These are phyloP conservation scores for Esox lucius DNA, from an alignment of 2,797 vertebrate species.

Conservation along the genomic window DNA sequence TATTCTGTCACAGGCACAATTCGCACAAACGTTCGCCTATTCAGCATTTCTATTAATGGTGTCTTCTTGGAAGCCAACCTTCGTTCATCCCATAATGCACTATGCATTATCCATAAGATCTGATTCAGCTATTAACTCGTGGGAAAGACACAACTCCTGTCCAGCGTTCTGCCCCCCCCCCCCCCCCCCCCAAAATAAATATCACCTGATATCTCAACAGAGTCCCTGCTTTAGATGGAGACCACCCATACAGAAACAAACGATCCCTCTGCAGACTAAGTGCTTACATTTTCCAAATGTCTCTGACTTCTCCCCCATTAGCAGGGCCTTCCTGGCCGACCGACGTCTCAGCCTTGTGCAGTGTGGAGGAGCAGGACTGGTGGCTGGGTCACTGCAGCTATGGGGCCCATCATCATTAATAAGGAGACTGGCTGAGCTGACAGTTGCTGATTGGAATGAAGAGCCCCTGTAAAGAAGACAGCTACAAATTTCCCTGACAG, in stretches of 20 bases:
- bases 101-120: neutral
- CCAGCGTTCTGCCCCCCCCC: too few relatives aligned
- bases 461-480: constrained; percentile 53
- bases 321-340: constrained; percentile 28
- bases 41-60: constrained; percentile 12
- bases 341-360: constrained; percentile 38
- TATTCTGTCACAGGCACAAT: constrained; percentile 16
- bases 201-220: neutral
- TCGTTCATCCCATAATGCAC: neutral
- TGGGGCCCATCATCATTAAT: constrained; percentile 65
- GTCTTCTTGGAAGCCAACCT: neutral
- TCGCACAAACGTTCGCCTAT: neutral
- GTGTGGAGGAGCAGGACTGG: constrained; percentile 35
- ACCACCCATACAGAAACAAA: neutral
- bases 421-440: constrained; percentile 54
- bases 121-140: neutral
- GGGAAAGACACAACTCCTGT: neutral
- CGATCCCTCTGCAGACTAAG: neutral
- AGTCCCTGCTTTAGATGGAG: neutral
- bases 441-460: constrained; percentile 59
- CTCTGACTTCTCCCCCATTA: neutral
- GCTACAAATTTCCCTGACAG: constrained; percentile 61
- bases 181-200: too few relatives aligned
- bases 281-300: neutral
- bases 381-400: constrained; percentile 49